A percentile compares a stretch with the other conserved stretches of the same genome.
These are phyloP conservation scores for Saccopteryx bilineata DNA, from an alignment of 2,113 vertebrate genomes.

Conservation along the genomic window DNA sequence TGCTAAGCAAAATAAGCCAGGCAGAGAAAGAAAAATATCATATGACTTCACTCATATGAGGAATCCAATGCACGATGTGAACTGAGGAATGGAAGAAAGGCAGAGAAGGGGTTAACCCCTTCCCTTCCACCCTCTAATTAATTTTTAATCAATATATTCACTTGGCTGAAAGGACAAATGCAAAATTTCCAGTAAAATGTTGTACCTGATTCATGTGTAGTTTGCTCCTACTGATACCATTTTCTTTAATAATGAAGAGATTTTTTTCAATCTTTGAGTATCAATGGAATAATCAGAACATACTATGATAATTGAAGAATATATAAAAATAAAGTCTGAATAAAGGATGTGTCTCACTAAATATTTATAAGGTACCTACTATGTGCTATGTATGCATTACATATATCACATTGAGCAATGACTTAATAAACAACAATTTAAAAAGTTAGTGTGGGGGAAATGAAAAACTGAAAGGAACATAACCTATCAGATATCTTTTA, in stretches of 20 bases:
- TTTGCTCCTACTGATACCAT: background rate
- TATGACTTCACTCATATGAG: too few relatives aligned
- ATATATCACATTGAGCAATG: background rate
- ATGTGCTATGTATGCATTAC: background rate
- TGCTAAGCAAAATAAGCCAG: too few relatives aligned
- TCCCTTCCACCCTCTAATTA: background rate
- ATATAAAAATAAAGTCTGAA: background rate
- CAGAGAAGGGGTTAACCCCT: background rate
- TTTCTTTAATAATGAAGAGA: background rate
- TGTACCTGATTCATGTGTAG: background rate
- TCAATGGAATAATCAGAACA: background rate
- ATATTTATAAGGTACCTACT: background rate
- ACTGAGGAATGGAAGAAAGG: too few relatives aligned
- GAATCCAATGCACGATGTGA: too few relatives aligned
- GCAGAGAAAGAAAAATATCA: too few relatives aligned
- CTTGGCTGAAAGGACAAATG: background rate
- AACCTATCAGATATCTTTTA: background rate
- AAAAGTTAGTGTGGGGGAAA: background rate
- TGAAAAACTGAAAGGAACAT: background rate
- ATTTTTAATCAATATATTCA: background rate
- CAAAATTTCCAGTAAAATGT: background rate
- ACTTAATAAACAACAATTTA: background rate
- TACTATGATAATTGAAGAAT: background rate
- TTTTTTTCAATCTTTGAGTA: background rate
- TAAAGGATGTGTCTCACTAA: conserved; percentile 11